Evolutionary conservation across 2,113 vertebrate genomes (phyloP).

Genomic region (Typhlomys cinereus): DNA sequence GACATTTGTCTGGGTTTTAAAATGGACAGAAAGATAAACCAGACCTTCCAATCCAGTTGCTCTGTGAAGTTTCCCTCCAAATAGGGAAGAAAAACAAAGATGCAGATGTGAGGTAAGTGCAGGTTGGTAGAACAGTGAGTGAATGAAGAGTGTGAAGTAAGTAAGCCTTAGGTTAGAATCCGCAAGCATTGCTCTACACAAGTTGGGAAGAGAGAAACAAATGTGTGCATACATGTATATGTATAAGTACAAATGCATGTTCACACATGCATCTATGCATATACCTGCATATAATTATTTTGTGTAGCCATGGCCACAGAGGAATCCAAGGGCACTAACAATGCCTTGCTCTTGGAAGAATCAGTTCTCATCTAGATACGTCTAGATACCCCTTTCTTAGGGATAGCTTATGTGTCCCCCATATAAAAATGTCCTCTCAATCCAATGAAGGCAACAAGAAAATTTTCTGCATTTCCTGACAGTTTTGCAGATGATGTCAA

Average conservation of each 20-base stretch:
- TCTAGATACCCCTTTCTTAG: background rate
- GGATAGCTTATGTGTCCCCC: background rate
- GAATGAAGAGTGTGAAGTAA: background rate
- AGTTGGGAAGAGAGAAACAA: background rate
- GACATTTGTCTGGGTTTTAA: conserved; percentile 13
- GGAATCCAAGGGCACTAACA: background rate
- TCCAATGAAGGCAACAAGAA: background rate
- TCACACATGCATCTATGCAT: background rate
- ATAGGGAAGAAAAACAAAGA: background rate
- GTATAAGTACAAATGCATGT: too few relatives aligned
- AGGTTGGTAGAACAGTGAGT: background rate
- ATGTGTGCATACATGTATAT: background rate
- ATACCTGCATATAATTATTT: background rate
- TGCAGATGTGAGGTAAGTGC: background rate
- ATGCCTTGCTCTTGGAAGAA: background rate
- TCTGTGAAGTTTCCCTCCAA: background rate
- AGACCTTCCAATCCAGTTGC: background rate
- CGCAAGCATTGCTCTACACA: background rate
- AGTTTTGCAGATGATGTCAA: background rate
- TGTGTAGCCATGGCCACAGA: background rate
- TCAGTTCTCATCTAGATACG: background rate
- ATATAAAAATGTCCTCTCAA: background rate
- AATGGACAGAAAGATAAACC: background rate
- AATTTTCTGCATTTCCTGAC: background rate
- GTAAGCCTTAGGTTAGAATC: background rate